phyloP scores from a whole-genome alignment of 2,113 vertebrate species.

The Leptodactylus fuscus region DNA sequence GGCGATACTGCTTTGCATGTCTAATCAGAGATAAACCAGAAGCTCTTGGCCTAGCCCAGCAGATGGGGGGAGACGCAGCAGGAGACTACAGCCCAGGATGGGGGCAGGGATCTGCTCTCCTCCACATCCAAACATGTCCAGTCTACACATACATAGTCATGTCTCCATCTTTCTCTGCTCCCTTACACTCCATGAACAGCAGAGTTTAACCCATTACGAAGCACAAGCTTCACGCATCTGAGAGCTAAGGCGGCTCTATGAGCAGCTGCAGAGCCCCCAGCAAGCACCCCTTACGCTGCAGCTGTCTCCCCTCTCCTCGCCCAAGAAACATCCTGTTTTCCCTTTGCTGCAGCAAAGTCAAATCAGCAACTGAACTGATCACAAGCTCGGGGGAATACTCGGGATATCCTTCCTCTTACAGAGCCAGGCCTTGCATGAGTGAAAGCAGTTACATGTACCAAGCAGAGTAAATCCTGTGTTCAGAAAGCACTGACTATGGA shows the following conservation, averaged over 20 bases:
- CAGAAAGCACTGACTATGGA: neutral
- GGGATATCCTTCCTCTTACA: slow-evolving; percentile 38
- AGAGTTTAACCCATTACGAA: slow-evolving; percentile 12
- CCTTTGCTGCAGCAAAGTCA: neutral
- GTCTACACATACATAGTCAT: neutral
- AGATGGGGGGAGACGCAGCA: slow-evolving; percentile 32
- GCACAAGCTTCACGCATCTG: neutral
- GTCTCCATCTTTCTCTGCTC: no score
- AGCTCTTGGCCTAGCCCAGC: neutral
- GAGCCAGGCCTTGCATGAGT: neutral
- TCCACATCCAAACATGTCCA: neutral
- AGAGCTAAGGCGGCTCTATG: neutral
- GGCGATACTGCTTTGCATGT: slow-evolving; percentile 31
- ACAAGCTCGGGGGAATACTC: slow-evolving; percentile 24
- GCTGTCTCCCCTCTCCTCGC: slow-evolving; percentile 7
- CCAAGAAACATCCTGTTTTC: slow-evolving; percentile 48
- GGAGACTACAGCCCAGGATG: slow-evolving; percentile 2
- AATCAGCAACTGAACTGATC: neutral
- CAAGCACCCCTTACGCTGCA: slow-evolving; percentile 39
- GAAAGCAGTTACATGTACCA: neutral
- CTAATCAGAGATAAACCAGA: slow-evolving; percentile 26
- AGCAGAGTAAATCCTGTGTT: no score
- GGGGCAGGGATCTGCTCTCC: neutral
- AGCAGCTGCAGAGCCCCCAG: slow-evolving; percentile 50
- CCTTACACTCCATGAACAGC: neutral